Evolutionary conservation across 2,888 invertebrate genomes (phyloP), one percentile per base, ranked within the genome.

Genomic region (Arrhopalites spinosus): DNA sequence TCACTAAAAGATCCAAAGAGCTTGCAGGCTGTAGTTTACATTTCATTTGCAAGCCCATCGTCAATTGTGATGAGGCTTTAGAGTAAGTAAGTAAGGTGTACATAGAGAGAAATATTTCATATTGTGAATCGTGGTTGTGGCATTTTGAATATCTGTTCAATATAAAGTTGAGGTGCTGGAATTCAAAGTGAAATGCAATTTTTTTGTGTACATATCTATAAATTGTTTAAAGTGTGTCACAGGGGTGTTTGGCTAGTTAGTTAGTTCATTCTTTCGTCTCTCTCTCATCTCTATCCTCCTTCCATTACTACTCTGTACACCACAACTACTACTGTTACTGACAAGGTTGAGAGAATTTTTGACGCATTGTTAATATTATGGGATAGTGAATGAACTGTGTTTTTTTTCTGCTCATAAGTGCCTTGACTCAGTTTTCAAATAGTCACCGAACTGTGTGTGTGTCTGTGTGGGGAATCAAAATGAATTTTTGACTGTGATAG

Each of bases 211-310:
- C 43, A 66, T 30, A 66, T 30, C 13, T 68, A 50, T 50, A 68
- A 50, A 50, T 47, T 73, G 2, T 17, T 63, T 15, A 15, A 73
- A 73, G 73, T 73, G 73, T 73, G 73, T 73, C 73, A 73, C 67
- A 7, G 66, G 67, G 73, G 66, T 73, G 73, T 73, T 73, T 67
- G 73, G 63, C 27, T 25, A 45, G n/a, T 56, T 36, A 17, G 50
- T 27, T n/a, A n/a, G 45, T 13, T 53, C 25, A n/a, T 67, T 64
- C 53, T 1, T 2, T 47, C 63, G 8, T 30, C 27, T 66, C 64
- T 73, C 50, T 63, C 71, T 36, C 53, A 36, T 67, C 67, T 56
- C n/a, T n/a, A n/a, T 66, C 50, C 67, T 66, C 66, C 20, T 29
- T 20, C 23, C 15, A 13, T 63, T 53, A 30, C 53, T 53, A n/a